phyloP scores from a whole-genome alignment of 1,140 invertebrate species.

The Hesperophylax magnus region DNA sequence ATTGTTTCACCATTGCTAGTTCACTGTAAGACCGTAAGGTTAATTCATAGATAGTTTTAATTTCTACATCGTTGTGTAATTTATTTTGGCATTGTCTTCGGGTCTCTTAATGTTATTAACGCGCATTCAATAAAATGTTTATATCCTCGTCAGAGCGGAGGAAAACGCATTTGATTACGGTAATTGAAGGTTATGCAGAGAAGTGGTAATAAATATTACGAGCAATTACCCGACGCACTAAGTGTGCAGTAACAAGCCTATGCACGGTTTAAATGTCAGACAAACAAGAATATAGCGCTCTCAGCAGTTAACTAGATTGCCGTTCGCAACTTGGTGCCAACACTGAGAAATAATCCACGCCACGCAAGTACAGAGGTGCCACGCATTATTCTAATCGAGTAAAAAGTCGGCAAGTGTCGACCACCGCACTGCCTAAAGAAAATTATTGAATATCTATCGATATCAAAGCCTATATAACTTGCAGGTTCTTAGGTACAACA shows the following conservation, averaged over 20 bases:
- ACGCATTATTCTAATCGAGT: too few species aligned
- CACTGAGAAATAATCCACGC: neutral
- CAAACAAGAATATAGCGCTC: neutral
- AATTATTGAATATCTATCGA: too few species aligned
- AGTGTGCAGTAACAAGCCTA: constrained; percentile 26
- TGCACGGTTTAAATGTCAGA: constrained; percentile 22
- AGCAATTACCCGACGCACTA: constrained; percentile 17
- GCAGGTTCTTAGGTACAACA: too few species aligned
- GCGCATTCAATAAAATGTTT: constrained; percentile 20
- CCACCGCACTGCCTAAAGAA: too few species aligned
- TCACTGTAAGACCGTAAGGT: too few species aligned
- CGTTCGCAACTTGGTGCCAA: neutral
- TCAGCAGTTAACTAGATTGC: neutral
- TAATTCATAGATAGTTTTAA: neutral
- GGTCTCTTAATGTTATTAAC: neutral
- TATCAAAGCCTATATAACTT: too few species aligned
- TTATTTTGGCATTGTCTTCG: constrained; percentile 30
- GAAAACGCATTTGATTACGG: constrained; percentile 15
- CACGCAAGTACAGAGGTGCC: too few species aligned
- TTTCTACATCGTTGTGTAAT: constrained; percentile 7
- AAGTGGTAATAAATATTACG: constrained; percentile 31
- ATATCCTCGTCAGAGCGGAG: constrained; percentile 8
- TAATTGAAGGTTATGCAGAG: constrained; percentile 29
- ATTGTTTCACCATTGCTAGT: neutral
- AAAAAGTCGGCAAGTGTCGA: too few species aligned